phyloP scores from a whole-genome alignment of 2,888 invertebrate species.

The Vannuccia rotundouncinata region DNA sequence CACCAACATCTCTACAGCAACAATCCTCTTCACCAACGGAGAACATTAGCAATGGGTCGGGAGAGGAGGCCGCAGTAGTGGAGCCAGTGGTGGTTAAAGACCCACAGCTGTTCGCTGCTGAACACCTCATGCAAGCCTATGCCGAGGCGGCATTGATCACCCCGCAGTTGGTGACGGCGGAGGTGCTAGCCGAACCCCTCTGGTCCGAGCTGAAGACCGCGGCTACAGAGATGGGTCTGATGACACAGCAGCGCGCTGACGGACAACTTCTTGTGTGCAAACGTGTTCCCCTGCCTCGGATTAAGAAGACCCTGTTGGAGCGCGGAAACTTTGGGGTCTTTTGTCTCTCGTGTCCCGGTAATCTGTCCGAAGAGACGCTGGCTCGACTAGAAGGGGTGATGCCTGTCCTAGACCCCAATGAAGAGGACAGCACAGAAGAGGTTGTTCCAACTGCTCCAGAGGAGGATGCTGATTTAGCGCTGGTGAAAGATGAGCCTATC shows the following conservation, averaged over 20 bases:
- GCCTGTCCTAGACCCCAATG: not conserved
- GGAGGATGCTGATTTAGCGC: not conserved
- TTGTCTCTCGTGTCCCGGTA: not conserved
- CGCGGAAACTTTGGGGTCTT: conserved; percentile 31
- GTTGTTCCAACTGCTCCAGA: not conserved
- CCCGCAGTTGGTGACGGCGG: not conserved
- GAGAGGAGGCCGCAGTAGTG: not conserved
- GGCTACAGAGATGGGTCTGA: not conserved
- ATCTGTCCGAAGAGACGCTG: conserved; percentile 10
- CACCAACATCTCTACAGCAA: too few relatives aligned
- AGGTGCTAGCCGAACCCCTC: not conserved
- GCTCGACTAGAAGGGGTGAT: not conserved
- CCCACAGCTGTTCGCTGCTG: not conserved
- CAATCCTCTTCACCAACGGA: not conserved
- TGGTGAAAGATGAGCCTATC: conserved; percentile 1
- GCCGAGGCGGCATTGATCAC: conserved; percentile 25
- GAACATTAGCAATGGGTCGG: not conserved
- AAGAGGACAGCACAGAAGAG: not conserved
- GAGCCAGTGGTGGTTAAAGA: not conserved
- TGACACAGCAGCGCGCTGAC: not conserved
- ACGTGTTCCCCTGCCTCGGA: conserved; percentile 28
- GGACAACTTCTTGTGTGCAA: conserved; percentile 34
- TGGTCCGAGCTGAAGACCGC: not conserved
- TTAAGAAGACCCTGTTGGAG: conserved; percentile 31
- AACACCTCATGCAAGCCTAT: conserved; percentile 2